phyloP scores from a whole-genome alignment of 2,113 vertebrate genomes.

The Thryonomys swinderianus region DNA sequence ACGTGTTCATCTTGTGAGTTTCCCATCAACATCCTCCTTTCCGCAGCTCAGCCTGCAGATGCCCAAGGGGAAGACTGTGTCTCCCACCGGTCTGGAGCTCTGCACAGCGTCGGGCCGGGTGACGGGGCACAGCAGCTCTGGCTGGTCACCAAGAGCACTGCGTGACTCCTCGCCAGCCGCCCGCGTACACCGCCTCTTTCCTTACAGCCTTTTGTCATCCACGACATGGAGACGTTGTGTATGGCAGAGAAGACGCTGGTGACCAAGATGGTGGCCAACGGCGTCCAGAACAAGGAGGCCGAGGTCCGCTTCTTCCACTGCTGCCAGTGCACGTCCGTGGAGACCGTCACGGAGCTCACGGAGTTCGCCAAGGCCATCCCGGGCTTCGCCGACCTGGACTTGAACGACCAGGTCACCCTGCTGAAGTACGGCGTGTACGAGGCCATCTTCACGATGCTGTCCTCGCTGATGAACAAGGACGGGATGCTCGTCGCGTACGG shows the following conservation, averaged over 20 bases:
- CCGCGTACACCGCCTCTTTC: not conserved
- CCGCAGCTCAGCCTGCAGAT: not conserved
- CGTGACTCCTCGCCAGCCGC: rapidly evolving
- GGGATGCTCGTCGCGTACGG: conserved; percentile 98
- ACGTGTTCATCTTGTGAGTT: not conserved
- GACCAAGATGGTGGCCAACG: conserved; percentile 93
- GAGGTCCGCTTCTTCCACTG: conserved; percentile 98
- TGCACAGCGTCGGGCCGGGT: not conserved
- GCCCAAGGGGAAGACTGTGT: not conserved
- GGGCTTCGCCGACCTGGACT: conserved; percentile 93
- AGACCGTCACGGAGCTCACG: conserved; percentile 96
- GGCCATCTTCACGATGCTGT: conserved; percentile 97
- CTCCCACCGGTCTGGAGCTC: rapidly evolving
- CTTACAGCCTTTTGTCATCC: conserved; percentile 96
- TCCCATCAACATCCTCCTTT: not conserved
- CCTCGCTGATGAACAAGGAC: conserved; percentile 99
- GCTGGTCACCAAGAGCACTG: rapidly evolving
- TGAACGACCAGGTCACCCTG: conserved; percentile 98
- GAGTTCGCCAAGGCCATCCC: conserved; percentile 99
- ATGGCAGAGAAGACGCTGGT: conserved; percentile 97
- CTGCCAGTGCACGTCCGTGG: conserved; percentile 97
- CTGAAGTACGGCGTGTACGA: conserved; percentile 98
- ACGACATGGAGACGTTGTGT: conserved; percentile 98
- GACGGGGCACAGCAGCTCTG: rapidly evolving
- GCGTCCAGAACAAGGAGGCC: conserved; percentile 94